A percentile compares a stretch with the other conserved stretches of the same genome.
phyloP scores from a whole-genome alignment of 2,888 invertebrate genomes.

The Euzophera pinguis region DNA sequence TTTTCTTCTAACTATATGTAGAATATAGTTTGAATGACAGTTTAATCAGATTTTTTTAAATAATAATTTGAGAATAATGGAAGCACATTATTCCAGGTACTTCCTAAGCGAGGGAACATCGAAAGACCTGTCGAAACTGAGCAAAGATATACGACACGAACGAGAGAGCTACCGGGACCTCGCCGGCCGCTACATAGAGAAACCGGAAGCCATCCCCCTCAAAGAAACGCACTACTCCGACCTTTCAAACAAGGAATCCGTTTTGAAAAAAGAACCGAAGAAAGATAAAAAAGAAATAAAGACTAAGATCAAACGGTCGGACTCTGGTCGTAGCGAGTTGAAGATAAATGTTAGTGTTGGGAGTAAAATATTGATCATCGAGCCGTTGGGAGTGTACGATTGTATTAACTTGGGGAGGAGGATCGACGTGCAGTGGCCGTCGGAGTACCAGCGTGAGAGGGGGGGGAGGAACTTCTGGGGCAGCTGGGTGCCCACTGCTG shows the following conservation, averaged over 20 bases:
- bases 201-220: constrained; percentile 52
- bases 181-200: constrained; percentile 69
- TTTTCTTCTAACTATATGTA: too few species aligned
- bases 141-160: constrained; percentile 72
- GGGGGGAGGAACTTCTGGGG: constrained; percentile 94
- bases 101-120: constrained; percentile 67
- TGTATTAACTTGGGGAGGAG: constrained; percentile 93
- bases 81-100: constrained; percentile 40
- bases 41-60: too few species aligned
- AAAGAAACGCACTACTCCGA: constrained; percentile 64
- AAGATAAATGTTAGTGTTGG: constrained; percentile 66
- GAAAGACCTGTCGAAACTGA: constrained; percentile 67
- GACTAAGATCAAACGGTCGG: constrained; percentile 66
- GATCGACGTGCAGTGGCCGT: constrained; percentile 98
- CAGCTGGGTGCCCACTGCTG: constrained; percentile 92
- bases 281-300: constrained; percentile 70
- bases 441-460: constrained; percentile 90
- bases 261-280: constrained; percentile 51
- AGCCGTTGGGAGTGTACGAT: constrained; percentile 87
- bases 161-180: constrained; percentile 71
- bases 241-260: constrained; percentile 52
- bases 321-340: constrained; percentile 60
- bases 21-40: too few species aligned
- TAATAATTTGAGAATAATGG: too few species aligned
- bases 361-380: constrained; percentile 68